Conservation (phyloP, 2,797 vertebrate species). For the Acipenser transmontanus region DNA sequence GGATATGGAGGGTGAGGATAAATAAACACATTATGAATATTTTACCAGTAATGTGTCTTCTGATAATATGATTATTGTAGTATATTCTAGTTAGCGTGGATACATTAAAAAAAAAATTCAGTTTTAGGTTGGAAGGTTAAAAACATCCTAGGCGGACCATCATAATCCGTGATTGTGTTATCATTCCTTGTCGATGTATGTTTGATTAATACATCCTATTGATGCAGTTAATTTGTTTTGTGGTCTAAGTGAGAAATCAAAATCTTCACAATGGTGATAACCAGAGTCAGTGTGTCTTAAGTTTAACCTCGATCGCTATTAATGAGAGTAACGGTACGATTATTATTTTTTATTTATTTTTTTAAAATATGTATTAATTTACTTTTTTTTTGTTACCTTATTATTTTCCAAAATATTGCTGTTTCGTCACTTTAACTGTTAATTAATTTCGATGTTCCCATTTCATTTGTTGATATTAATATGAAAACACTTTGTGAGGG, state of each 20-base stretch:
- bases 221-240: too few relatives aligned
- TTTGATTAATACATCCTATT: too few relatives aligned
- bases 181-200: not conserved
- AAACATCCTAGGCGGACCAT: not conserved
- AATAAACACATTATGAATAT: not conserved
- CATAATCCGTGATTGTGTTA: not conserved
- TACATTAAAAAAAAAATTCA: not conserved
- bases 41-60: not conserved
- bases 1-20: conserved; percentile 73
- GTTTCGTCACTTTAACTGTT: not conserved
- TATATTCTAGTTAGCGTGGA: not conserved
- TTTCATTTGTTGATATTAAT: not conserved
- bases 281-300: not conserved
- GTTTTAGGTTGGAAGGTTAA: too few relatives aligned
- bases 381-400: not conserved
- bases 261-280: too few relatives aligned
- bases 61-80: not conserved
- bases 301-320: not conserved
- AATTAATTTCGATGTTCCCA: not conserved
- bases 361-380: not conserved
- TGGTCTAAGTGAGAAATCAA: too few relatives aligned
- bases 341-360: not conserved
- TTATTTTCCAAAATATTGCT: not conserved
- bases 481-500: not conserved
- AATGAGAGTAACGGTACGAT: not conserved